Conservation (phyloP, 2,113 vertebrate genomes). For the Steatornis caripensis region DNA sequence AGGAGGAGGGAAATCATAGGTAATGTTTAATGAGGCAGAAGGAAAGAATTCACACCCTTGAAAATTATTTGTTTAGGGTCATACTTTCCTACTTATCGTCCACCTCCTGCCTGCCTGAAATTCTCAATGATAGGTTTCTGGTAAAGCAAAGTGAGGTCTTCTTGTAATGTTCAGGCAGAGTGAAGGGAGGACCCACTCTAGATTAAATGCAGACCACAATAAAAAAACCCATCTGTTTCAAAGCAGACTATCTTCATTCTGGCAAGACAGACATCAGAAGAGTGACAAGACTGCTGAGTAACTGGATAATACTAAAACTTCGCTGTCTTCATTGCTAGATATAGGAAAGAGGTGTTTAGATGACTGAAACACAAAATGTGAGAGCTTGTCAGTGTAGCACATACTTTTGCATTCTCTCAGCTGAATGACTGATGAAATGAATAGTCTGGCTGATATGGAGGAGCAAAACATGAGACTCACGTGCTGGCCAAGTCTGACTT, state of each 20-base stretch:
- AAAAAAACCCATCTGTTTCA: background rate
- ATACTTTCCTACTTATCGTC: background rate
- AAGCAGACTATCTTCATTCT: background rate
- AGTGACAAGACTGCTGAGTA: background rate
- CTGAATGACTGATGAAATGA: background rate
- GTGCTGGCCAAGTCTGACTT: background rate
- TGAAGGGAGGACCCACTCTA: background rate
- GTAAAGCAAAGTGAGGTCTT: background rate
- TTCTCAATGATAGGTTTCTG: background rate
- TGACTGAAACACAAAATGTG: background rate
- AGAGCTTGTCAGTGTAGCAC: background rate
- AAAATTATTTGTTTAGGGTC: background rate
- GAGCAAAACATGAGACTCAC: background rate
- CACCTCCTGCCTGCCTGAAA: background rate
- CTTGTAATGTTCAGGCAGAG: background rate
- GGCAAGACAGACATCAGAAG: background rate
- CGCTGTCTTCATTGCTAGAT: background rate
- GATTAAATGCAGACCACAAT: background rate
- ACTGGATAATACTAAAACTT: background rate
- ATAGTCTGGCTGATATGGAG: background rate
- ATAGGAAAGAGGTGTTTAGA: background rate
- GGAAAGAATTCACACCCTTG: background rate
- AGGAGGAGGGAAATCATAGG: background rate
- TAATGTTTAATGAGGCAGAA: background rate
- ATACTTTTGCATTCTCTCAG: background rate